A percentile compares a stretch with the other conserved stretches of the same genome.
phyloP scores from a whole-genome alignment of 2,113 vertebrate species.

The Noctilio leporinus region DNA sequence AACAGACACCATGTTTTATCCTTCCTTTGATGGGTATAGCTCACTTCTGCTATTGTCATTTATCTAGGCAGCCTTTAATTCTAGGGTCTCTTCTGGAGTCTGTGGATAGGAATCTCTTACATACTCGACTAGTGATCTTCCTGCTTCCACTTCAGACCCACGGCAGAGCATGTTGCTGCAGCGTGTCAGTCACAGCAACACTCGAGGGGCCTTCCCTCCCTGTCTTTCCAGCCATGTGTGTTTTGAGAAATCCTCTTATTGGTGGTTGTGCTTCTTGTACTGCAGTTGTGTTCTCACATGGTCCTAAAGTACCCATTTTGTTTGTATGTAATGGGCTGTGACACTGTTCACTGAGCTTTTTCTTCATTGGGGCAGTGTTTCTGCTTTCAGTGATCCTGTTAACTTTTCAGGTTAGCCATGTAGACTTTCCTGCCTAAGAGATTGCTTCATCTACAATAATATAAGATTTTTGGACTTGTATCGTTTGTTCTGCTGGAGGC shows the following conservation, averaged over 20 bases:
- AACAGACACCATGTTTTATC: neutral
- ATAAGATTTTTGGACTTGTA: neutral
- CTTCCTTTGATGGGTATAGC: neutral
- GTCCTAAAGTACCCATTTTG: neutral
- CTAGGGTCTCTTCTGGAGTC: neutral
- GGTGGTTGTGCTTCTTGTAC: neutral
- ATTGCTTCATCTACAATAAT: neutral
- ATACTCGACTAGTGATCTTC: neutral
- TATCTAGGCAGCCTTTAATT: neutral
- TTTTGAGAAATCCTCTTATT: neutral
- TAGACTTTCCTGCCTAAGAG: neutral
- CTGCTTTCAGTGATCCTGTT: neutral
- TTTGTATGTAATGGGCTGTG: neutral
- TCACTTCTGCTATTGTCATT: neutral
- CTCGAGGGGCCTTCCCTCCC: neutral
- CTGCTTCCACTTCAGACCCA: neutral
- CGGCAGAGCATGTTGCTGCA: rapidly evolving
- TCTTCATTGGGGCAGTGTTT: neutral
- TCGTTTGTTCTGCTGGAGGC: neutral
- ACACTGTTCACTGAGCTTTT: neutral
- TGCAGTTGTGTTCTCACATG: neutral
- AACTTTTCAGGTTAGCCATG: neutral
- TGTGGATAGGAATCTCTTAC: neutral
- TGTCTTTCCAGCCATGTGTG: neutral
- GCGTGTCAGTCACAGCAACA: rapidly evolving